Percentiles rank a stretch among this genome's conserved stretches.
Conservation (phyloP, 2,888 invertebrate genomes). For the Callinectes sapidus region DNA sequence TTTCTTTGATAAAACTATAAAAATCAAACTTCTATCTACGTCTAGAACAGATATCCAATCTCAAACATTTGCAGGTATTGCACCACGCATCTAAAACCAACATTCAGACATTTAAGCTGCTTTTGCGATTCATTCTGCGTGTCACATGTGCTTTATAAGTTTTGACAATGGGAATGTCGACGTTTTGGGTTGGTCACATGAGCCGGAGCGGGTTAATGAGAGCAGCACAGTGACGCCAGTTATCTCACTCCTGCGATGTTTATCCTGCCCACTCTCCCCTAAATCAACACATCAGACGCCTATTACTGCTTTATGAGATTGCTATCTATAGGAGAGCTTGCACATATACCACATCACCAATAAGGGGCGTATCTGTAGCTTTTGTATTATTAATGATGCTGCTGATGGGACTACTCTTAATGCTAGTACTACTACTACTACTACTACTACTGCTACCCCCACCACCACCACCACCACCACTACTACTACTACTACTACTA, state of each 20-base stretch:
- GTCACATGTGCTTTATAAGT: background rate
- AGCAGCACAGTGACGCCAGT: background rate
- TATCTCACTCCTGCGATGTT: background rate
- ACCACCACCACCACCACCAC: background rate
- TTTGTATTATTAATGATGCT: background rate
- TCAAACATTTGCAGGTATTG: background rate
- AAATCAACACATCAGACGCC: background rate
- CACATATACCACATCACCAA: background rate
- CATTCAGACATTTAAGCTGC: background rate
- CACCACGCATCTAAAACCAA: background rate
- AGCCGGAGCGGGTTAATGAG: background rate
- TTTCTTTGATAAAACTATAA: background rate
- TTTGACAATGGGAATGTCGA: conserved; percentile 4
- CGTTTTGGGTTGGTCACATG: background rate
- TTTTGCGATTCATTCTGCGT: background rate
- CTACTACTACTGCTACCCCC: background rate
- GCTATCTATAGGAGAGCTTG: background rate
- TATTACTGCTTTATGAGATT: background rate
- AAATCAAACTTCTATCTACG: background rate
- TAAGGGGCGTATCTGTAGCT: background rate
- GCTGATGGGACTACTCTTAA: background rate
- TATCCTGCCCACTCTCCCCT: background rate
- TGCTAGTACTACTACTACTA: background rate
- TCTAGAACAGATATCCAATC: background rate
- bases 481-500: background rate